Evolutionary conservation across 2,113 vertebrate species (phyloP), one percentile per base, ranked within the genome.

Genomic region (Ciconia boyciana): DNA sequence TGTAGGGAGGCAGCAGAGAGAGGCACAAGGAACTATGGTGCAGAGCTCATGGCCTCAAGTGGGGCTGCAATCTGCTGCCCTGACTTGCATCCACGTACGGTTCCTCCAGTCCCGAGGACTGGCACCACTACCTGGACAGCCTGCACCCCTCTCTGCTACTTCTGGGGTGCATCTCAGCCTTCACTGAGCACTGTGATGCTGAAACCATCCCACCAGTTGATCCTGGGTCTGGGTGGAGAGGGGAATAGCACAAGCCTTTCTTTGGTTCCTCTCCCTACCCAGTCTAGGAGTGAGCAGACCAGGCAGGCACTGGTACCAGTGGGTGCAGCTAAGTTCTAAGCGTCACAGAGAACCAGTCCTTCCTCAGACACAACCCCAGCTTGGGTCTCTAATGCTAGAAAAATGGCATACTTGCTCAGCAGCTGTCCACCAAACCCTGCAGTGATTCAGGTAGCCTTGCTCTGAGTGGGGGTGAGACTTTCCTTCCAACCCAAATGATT

Each of bases 21-120:
- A n/a, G 34, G 39, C 15, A 25, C 15, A 6, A 61, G 54, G 55
- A 68, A 13, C 54, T 18, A 7, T 0, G 1, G 18, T 2, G 43
- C 16, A 6, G 71, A 51, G 64, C 49, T 22, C 1, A 2, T 29
- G 54, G 87, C 69, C 32, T 32, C 3, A 1, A 48, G 68, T 1
- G 7, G 16, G 36, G 52, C 46, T 49, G 61, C 4, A 1, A 16
- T 17, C 57, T 13, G 49, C 54, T 13, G 54, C 70, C 64, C 78
- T 25, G 26, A 6, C 22, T 14, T 12, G 10, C 29, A 29, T 5
- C 69, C 46, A 6, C 3, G 0, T 21, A 11, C 1, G 3, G 39
- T 29, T 52, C 34, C 51, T 41, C 52, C 52, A 57, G 52, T 25
- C 51, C 36, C 29, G 43, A 49, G 77, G 51, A 26, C n/a, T 6